Conservation (phyloP, 2,888 invertebrate species). For the Strigamia maritima region DNA sequence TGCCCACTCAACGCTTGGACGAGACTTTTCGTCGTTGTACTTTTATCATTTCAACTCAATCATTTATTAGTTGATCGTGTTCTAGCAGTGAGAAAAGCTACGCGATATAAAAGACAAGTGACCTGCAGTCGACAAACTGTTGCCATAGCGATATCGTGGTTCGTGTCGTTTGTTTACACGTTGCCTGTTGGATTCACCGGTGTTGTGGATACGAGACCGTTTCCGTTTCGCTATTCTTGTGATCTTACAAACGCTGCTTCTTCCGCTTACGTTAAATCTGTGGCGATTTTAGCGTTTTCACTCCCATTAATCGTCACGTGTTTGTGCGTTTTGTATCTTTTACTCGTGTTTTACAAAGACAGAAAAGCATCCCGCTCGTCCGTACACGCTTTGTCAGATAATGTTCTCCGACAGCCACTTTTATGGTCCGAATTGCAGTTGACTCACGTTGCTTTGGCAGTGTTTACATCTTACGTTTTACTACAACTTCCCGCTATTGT, state of each 20-base stretch:
- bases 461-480: slow-evolving; percentile 39
- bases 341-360: not conserved
- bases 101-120: slow-evolving; percentile 44
- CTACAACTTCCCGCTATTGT: slow-evolving; percentile 40
- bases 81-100: slow-evolving; percentile 43
- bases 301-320: slow-evolving; percentile 41
- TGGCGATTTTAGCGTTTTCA: slow-evolving; percentile 44
- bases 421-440: slow-evolving; percentile 23
- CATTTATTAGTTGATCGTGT: slow-evolving; percentile 16
- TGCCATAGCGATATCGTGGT: slow-evolving; percentile 44
- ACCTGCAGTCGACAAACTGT: slow-evolving; percentile 42
- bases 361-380: not conserved
- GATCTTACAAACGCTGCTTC: slow-evolving; percentile 42
- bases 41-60: not conserved
- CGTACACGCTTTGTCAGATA: not conserved
- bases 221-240: slow-evolving; percentile 45
- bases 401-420: slow-evolving; percentile 17
- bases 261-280: slow-evolving; percentile 44
- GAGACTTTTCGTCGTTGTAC: not conserved
- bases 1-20: not conserved
- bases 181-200: slow-evolving; percentile 44
- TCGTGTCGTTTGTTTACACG: slow-evolving; percentile 43
- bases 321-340: not conserved
- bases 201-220: slow-evolving; percentile 44
- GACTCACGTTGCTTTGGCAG: slow-evolving; percentile 4